phyloP scores from a whole-genome alignment of 2,888 invertebrate species.

The Chrysina gloriosa region DNA sequence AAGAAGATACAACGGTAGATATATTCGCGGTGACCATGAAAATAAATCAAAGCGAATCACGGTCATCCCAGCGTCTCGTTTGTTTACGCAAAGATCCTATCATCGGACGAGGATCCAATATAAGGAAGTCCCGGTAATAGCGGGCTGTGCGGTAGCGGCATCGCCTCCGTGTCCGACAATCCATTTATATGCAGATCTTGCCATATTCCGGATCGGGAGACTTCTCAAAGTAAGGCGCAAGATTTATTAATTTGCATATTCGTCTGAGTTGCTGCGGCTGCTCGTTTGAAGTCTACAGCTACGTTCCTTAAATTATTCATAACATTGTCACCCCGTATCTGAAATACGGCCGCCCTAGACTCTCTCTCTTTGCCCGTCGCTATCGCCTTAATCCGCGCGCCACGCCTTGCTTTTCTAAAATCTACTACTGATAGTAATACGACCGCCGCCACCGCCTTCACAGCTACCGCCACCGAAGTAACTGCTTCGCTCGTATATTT shows the following conservation, averaged over 20 bases:
- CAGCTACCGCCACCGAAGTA: no score
- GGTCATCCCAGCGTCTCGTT: slow-evolving; percentile 21
- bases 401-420: slow-evolving; percentile 23
- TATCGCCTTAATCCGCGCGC: not conserved
- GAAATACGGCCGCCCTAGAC: slow-evolving; percentile 50
- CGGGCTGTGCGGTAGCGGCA: not conserved
- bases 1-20: not conserved
- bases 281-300: slow-evolving; percentile 60
- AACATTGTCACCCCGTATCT: slow-evolving; percentile 60
- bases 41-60: slow-evolving; percentile 35
- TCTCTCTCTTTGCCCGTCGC: slow-evolving; percentile 10
- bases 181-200: slow-evolving; percentile 63
- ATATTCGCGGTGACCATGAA: slow-evolving; percentile 12
- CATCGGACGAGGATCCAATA: slow-evolving; percentile 41
- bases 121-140: slow-evolving; percentile 43
- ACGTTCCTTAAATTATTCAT: slow-evolving; percentile 63
- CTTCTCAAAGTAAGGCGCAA: slow-evolving; percentile 61
- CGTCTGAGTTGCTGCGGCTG: slow-evolving; percentile 49
- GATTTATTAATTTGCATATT: slow-evolving; percentile 65
- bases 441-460: no score
- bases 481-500: slow-evolving; percentile 32
- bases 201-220: slow-evolving; percentile 56
- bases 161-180: slow-evolving; percentile 53
- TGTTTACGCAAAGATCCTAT: slow-evolving; percentile 38
- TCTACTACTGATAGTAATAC: slow-evolving; percentile 13